Evolutionary conservation across 1,140 invertebrate genomes (phyloP).

Genomic region (Drosophila yakuba): DNA sequence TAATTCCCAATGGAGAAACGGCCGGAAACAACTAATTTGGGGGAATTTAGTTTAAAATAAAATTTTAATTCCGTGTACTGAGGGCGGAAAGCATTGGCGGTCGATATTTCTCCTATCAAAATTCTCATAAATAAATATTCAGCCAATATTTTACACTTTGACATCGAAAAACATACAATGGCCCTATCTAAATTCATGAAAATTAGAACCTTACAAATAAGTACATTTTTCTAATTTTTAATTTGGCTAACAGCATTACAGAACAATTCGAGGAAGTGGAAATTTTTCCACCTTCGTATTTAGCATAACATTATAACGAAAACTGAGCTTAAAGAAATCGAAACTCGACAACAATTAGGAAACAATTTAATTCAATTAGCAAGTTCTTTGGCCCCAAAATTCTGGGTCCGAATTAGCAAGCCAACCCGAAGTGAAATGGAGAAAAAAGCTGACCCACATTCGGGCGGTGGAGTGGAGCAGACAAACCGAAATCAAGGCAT

Average conservation of each 20-base stretch:
- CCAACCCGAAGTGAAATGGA: constrained; percentile 3
- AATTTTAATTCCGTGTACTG: background rate
- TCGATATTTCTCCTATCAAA: background rate
- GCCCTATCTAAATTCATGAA: too few species aligned
- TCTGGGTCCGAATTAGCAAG: constrained; percentile 45
- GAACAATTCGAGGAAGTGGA: constrained; percentile 5
- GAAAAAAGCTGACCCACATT: constrained; percentile 44
- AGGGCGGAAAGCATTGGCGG: background rate
- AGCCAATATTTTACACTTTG: background rate
- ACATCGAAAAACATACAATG: background rate
- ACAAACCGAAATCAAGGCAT: constrained; percentile 76
- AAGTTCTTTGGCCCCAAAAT: constrained; percentile 45
- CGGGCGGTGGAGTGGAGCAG: constrained; percentile 21
- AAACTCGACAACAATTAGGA: constrained; percentile 56
- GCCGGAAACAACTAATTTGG: constrained; percentile 7
- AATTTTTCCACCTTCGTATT: constrained; percentile 11
- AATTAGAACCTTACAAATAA: too few species aligned
- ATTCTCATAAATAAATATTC: background rate
- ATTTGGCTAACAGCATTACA: background rate
- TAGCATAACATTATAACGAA: background rate
- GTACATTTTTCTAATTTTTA: too few species aligned
- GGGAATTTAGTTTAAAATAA: background rate
- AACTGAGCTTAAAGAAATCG: constrained; percentile 49
- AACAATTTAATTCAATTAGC: constrained; percentile 67
- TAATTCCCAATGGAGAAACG: constrained; percentile 20